Evolutionary conservation across 92 coral and sea anemone genomes (phyloP).

Genomic region (Galaxea fascicularis): DNA sequence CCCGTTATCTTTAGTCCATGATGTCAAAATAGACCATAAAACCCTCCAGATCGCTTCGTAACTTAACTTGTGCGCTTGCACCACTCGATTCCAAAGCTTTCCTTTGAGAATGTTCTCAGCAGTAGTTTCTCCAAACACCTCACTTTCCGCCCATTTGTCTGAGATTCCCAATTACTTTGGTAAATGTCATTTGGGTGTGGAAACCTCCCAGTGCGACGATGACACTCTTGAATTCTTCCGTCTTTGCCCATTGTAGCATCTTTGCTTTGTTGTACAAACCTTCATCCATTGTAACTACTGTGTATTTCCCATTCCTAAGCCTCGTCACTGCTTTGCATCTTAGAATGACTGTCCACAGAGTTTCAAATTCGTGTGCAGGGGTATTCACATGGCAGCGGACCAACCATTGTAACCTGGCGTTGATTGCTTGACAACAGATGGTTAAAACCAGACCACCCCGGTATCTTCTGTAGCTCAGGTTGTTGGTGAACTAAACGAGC

Average conservation of each 20-base stretch:
- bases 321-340: conserved; percentile 63
- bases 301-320: too few relatives aligned
- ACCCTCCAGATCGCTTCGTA: conserved; percentile 19
- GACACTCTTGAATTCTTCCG: conserved; percentile 49
- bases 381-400: conserved; percentile 78
- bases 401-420: conserved; percentile 63
- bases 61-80: conserved; percentile 52
- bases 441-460: conserved; percentile 72
- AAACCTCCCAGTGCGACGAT: conserved; percentile 68
- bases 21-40: not conserved
- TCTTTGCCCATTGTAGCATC: conserved; percentile 63
- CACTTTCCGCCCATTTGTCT: conserved; percentile 36
- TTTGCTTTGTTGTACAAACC: conserved; percentile 60
- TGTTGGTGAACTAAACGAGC: conserved; percentile 40
- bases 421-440: conserved; percentile 38
- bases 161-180: conserved; percentile 61
- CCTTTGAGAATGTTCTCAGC: conserved; percentile 78
- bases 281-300: conserved; percentile 53
- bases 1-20: conserved; percentile 1
- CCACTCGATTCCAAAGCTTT: conserved; percentile 82
- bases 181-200: too few relatives aligned
- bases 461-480: conserved; percentile 60
- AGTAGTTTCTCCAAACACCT: conserved; percentile 71
- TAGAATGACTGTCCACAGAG: conserved; percentile 63
- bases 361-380: conserved; percentile 65